These are phyloP conservation scores for Oreonectes daqikongensis DNA, from an alignment of 2,797 vertebrate species.

Conservation along the genomic window DNA sequence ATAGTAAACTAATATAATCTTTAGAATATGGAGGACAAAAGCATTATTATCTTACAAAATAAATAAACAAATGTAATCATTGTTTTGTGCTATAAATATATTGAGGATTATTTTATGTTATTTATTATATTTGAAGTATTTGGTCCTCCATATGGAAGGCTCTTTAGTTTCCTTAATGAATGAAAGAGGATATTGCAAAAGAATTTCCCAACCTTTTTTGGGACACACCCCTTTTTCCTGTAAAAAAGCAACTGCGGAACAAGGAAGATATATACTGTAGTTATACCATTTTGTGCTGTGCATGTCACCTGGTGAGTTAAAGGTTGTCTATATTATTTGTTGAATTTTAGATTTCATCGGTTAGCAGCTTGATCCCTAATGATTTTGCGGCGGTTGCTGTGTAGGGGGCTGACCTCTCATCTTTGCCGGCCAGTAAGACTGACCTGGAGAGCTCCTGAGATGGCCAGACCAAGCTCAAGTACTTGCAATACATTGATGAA, in stretches of 20 bases:
- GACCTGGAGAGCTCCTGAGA: slow-evolving; percentile 40
- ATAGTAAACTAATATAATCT: too few relatives aligned
- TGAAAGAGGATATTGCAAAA: not conserved
- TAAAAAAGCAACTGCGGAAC: not conserved
- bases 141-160: not conserved
- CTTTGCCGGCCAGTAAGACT: slow-evolving; percentile 58
- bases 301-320: slow-evolving; percentile 11
- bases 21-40: too few relatives aligned
- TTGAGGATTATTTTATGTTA: too few relatives aligned
- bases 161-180: not conserved
- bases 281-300: not conserved
- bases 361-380: slow-evolving; percentile 55
- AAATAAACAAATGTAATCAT: too few relatives aligned
- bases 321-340: slow-evolving; percentile 15
- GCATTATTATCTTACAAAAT: too few relatives aligned
- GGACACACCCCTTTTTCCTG: not conserved
- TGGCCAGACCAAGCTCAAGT: slow-evolving; percentile 77
- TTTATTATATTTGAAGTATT: too few relatives aligned
- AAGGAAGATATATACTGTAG: slow-evolving; percentile 16
- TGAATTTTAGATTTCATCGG: slow-evolving; percentile 21
- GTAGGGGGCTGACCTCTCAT: slow-evolving; percentile 52
- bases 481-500: slow-evolving; percentile 35
- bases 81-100: too few relatives aligned
- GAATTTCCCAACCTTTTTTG: not conserved
- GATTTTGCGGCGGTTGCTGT: slow-evolving; percentile 63